Evolutionary conservation across 2,888 invertebrate species (phyloP).

Genomic region (Athripsodes cinereus): DNA sequence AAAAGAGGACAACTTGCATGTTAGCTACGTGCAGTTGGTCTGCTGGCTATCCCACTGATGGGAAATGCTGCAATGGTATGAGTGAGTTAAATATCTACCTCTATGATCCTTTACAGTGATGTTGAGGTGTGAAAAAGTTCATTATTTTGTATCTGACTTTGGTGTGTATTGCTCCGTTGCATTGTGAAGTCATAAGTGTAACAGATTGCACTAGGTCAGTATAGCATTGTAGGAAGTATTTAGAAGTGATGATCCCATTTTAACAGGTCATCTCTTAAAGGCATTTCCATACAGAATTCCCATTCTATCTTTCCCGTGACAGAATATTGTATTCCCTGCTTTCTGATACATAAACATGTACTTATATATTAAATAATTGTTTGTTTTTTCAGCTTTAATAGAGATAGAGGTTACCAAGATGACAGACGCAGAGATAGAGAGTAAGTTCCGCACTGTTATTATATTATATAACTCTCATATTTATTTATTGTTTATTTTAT

Average conservation of each 20-base stretch:
- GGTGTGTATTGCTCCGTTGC: too few species aligned
- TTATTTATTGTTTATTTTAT: too few species aligned
- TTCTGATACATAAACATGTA: too few species aligned
- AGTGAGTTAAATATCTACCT: too few species aligned
- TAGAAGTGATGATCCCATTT: slow-evolving; percentile 20
- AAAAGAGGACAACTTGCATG: too few species aligned
- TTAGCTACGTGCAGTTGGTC: too few species aligned
- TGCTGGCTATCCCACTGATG: too few species aligned
- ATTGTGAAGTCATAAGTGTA: background rate
- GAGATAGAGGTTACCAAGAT: slow-evolving; percentile 50
- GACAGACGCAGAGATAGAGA: slow-evolving; percentile 48
- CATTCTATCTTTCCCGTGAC: background rate
- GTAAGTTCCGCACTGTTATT: slow-evolving; percentile 46
- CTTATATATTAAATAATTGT: slow-evolving; percentile 26
- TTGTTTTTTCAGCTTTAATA: slow-evolving; percentile 36
- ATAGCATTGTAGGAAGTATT: slow-evolving; percentile 13
- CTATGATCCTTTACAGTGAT: too few species aligned
- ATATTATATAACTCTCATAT: too few species aligned
- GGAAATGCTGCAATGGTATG: too few species aligned
- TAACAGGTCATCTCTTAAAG: slow-evolving; percentile 30
- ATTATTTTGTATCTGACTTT: too few species aligned
- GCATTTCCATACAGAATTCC: slow-evolving; percentile 30
- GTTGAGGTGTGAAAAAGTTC: too few species aligned
- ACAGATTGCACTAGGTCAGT: background rate
- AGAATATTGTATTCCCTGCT: background rate